Evolutionary conservation across 2,797 vertebrate species (phyloP).

Genomic region (Mallotus villosus): DNA sequence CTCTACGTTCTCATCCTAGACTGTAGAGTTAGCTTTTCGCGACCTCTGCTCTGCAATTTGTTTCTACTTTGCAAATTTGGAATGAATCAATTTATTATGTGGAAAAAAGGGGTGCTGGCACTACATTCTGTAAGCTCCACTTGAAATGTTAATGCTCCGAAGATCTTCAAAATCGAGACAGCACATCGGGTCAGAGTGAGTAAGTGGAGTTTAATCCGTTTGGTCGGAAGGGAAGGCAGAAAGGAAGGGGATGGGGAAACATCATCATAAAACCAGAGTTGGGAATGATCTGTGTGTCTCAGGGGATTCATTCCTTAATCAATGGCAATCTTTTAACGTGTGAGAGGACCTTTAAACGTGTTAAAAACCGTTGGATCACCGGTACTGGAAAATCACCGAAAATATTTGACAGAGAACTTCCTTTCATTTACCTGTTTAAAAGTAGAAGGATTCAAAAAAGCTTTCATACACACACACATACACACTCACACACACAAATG

Average conservation of each 20-base stretch:
- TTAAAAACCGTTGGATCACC: neutral
- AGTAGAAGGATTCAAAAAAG: neutral
- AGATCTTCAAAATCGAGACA: neutral
- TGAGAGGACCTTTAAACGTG: constrained; percentile 14
- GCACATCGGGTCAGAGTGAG: neutral
- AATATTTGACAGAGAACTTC: neutral
- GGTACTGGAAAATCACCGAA: neutral
- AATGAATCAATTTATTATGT: constrained; percentile 20
- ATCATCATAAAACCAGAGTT: constrained; percentile 1
- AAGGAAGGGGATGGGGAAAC: neutral
- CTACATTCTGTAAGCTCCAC: constrained; percentile 8
- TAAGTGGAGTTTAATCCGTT: constrained; percentile 4
- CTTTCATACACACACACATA: neutral
- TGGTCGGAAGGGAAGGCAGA: neutral
- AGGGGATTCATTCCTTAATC: constrained; percentile 4
- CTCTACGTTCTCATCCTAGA: too few species aligned
- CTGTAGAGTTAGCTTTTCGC: neutral
- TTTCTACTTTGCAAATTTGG: neutral
- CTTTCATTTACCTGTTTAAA: neutral
- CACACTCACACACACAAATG: neutral
- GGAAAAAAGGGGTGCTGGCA: constrained; percentile 1
- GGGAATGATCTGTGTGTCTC: neutral
- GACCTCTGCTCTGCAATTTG: too few species aligned
- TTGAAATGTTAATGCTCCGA: constrained; percentile 7
- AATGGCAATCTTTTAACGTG: constrained; percentile 19